phyloP scores from a whole-genome alignment of 2,888 invertebrate species.

The Drosophila sordidapex region DNA sequence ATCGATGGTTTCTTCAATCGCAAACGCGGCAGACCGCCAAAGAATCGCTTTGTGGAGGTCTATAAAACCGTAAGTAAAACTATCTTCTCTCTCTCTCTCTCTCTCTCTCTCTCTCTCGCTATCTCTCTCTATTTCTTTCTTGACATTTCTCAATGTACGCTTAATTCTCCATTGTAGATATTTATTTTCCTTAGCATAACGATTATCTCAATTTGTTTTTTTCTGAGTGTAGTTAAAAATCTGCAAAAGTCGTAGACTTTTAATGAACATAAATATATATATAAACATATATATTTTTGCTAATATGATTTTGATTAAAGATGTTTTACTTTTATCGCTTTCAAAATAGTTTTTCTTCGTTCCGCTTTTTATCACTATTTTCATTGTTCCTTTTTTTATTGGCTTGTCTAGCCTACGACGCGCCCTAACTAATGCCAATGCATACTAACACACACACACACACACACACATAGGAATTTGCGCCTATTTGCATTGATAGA shows the following conservation, averaged over 20 bases:
- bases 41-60: slow-evolving; percentile 96
- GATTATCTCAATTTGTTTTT: too few species aligned
- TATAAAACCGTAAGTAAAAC: slow-evolving; percentile 91
- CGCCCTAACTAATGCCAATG: slow-evolving; percentile 36
- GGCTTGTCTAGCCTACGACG: slow-evolving; percentile 35
- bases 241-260: not conserved
- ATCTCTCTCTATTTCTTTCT: not conserved
- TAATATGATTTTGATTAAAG: not conserved
- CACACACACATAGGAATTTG: slow-evolving; percentile 60
- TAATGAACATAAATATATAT: not conserved
- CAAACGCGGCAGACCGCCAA: slow-evolving; percentile 97
- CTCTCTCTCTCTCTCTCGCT: too few species aligned
- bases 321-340: not conserved
- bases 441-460: slow-evolving; percentile 9
- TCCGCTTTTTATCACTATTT: not conserved
- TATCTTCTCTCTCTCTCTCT: not conserved
- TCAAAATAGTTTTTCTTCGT: slow-evolving; percentile 4
- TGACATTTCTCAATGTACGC: not conserved
- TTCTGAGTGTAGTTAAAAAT: not conserved
- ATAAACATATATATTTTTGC: not conserved
- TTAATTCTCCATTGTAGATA: not conserved
- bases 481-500: slow-evolving; percentile 70
- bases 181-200: not conserved
- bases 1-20: slow-evolving; percentile 96
- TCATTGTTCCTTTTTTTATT: slow-evolving; percentile 21